Evolutionary conservation across 1,140 invertebrate genomes (phyloP), one percentile per base, ranked within the genome.

Genomic region (Sesamia nonagrioides): DNA sequence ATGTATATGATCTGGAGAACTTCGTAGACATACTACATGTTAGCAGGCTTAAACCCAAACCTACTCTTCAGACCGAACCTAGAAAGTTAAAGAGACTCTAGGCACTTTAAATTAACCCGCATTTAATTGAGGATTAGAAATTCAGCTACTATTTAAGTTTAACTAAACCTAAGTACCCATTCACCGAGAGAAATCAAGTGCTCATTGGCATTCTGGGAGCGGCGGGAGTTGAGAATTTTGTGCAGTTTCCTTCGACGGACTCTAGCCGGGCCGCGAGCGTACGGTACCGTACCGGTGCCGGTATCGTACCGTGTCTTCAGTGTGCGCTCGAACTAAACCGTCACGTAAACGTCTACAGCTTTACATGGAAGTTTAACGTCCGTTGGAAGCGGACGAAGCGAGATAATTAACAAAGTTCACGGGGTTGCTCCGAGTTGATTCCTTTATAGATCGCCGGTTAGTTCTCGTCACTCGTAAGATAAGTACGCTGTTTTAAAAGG

Each of bases 391-490:
- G 77, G 74, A 48, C 71, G 68, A 79, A 66, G 72, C 77, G 73
- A 77, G 68, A 79, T 82, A 84, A 84, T 80, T 84, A 84, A 82
- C 80, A 80, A 82, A 84, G 80, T 84, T 82, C 73, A 75, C 42
- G 58, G 40, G 68, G 69, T 58, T 48, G 42, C 76, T 60, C 40
- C 37, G 33, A 81, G 76, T 77, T 82, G 76, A 83, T 83, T 61
- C 82, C 66, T 71, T 72, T 77, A 74, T 77, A 82, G 77, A 77
- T 77, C 27, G 54, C 66, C 42, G 27, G 60, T 66, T 76, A 42
- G 48, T 21, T 63, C 74, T 42, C 48, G 45, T 75, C 40, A 60
- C 37, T 58, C 11, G 37, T 17, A 27, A 33, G 42, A 48, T 69
- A 48, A 27, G 18, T 45, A 6, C 6, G 33, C 6, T 18, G 72